phyloP scores from a whole-genome alignment of 2,797 vertebrate species.

The Dallia pectoralis region DNA sequence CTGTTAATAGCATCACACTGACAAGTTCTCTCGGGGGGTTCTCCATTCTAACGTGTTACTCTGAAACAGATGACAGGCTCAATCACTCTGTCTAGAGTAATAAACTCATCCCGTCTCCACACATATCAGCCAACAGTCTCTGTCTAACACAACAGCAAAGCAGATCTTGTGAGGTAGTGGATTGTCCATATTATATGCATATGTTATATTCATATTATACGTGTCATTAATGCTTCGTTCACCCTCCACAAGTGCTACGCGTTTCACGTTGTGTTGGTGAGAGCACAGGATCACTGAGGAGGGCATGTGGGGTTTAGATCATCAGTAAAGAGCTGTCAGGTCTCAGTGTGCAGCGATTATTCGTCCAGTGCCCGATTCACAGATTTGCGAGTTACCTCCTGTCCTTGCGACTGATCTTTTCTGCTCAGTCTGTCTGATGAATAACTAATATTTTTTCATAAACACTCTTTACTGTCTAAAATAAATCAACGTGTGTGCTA shows the following conservation, averaged over 20 bases:
- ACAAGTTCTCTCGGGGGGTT: background rate
- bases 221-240: too few relatives aligned
- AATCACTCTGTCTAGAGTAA: background rate
- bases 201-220: too few relatives aligned
- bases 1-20: background rate
- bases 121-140: slow-evolving; percentile 2
- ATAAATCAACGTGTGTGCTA: background rate
- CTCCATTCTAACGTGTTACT: background rate
- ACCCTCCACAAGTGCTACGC: too few relatives aligned
- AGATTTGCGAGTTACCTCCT: too few relatives aligned
- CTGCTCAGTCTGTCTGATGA: background rate
- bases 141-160: background rate
- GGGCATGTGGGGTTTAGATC: too few relatives aligned
- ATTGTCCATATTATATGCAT: too few relatives aligned
- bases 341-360: too few relatives aligned
- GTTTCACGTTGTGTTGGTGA: too few relatives aligned
- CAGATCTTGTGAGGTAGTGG: background rate
- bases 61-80: background rate
- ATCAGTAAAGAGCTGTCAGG: too few relatives aligned
- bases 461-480: background rate
- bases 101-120: background rate
- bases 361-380: too few relatives aligned
- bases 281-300: too few relatives aligned
- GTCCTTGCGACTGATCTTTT: background rate
- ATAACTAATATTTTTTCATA: background rate